Base-by-base conservation (phyloP, 2,888 invertebrate genomes). In the Eilema depressum region DNA sequence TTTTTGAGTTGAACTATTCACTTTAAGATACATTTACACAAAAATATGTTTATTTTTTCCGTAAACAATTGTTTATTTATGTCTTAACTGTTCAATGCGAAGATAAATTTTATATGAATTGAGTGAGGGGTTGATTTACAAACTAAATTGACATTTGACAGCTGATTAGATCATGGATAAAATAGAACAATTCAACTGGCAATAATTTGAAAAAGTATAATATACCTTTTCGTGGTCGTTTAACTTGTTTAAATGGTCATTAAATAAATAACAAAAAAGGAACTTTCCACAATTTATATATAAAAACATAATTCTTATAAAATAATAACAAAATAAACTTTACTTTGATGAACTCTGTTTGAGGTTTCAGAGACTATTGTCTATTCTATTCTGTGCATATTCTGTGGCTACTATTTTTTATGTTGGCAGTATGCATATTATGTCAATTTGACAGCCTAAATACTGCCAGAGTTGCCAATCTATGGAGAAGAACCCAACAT, bases 11-110 rank as follows among this genome's bases (percentile, higher is more conserved):
- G 57, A 69, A 70, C 68, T 70, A 66, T 71, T 67, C 68, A 79
- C 73, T 68, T 26, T 72, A 41, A 56, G 37, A 79, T 76, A 76
- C 81, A 84, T 83, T 82, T 74, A 80, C 73, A 74, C 71, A 41
- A 57, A 41, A 76, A 63, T 76, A 73, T 65, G 70, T 64, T 64
- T 63, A 17, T 66, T 69, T 70, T 63, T 23, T 70, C 69, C 25
- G 65, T 72, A 80, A 76, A 75, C 70, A 75, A 70, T n/a, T 63
- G 71, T 72, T 75, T 76, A 73, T 75, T 75, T 81, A 75, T 74
- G 70, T 74, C 70, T 69, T 64, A 74, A 73, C 70, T 73, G 74
- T 72, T 62, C 71, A 70, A 73, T 63, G 57, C 25, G 33, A 57
- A 30, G 28, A 25, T 25, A 20, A 30, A 59, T 53, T 10, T 37